Evolutionary conservation across 2,888 invertebrate genomes (phyloP).

Genomic region (Pediacus dermestoides): DNA sequence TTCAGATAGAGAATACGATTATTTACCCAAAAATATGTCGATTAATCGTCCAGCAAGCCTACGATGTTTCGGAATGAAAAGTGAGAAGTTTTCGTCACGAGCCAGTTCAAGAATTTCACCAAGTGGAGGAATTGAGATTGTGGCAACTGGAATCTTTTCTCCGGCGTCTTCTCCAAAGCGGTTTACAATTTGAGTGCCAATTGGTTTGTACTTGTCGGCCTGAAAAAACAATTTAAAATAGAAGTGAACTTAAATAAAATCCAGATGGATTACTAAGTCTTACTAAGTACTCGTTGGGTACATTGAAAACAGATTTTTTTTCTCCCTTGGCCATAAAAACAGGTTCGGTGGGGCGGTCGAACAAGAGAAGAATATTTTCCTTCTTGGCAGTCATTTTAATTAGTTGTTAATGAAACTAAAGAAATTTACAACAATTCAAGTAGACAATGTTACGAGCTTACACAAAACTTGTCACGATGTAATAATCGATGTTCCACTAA

Average conservation of each 20-base stretch:
- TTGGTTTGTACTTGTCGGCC: constrained; percentile 56
- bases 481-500: no score
- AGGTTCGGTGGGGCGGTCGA: constrained; percentile 74
- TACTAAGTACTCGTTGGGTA: constrained; percentile 47
- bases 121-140: constrained; percentile 57
- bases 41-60: constrained; percentile 68
- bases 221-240: constrained; percentile 31
- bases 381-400: constrained; percentile 35
- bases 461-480: no score
- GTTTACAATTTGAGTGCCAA: constrained; percentile 58
- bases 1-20: background rate
- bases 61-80: constrained; percentile 70
- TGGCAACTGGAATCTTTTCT: constrained; percentile 55
- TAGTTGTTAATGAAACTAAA: constrained; percentile 4
- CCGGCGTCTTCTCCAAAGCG: constrained; percentile 58
- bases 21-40: constrained; percentile 62
- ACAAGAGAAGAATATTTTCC: constrained; percentile 62
- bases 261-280: background rate
- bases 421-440: constrained; percentile 4
- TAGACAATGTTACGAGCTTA: no score
- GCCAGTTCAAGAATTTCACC: constrained; percentile 56
- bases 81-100: constrained; percentile 65
- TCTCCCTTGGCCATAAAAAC: constrained; percentile 74
- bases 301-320: constrained; percentile 59
- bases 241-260: background rate